Evolutionary conservation across 2,113 vertebrate species (phyloP).

Genomic region (Tiliqua scincoides): DNA sequence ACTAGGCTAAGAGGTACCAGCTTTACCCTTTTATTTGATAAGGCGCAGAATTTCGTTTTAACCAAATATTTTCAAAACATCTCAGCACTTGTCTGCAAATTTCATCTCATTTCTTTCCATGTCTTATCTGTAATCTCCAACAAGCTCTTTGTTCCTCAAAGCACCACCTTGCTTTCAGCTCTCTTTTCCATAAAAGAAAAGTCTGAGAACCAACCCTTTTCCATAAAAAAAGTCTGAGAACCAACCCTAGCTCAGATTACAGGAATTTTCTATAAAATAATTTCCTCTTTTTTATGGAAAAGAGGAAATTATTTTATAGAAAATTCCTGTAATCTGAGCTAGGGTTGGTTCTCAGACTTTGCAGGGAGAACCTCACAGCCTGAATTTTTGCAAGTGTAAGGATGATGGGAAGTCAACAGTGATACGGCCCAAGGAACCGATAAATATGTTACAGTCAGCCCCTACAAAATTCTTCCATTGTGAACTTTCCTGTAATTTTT

Average conservation of each 20-base stretch:
- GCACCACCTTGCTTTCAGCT: neutral
- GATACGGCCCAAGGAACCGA: neutral
- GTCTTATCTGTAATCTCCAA: rapidly evolving
- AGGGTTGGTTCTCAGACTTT: neutral
- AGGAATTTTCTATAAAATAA: neutral
- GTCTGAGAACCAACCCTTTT: too few species aligned
- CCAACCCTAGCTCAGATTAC: neutral
- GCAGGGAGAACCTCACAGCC: neutral
- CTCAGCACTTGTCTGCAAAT: neutral
- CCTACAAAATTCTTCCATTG: neutral
- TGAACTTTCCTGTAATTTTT: neutral
- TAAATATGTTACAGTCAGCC: neutral
- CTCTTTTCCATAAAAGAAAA: neutral
- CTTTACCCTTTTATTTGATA: rapidly evolving
- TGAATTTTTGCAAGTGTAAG: neutral
- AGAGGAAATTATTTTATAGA: rapidly evolving
- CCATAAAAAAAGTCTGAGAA: neutral
- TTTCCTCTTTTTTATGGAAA: rapidly evolving
- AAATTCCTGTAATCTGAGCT: neutral
- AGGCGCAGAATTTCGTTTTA: neutral
- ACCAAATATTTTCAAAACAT: neutral
- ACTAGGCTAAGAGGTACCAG: neutral
- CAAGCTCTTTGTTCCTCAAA: neutral
- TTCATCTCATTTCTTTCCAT: rapidly evolving
- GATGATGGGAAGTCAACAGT: neutral